phyloP scores from a whole-genome alignment of 64 coral and sea anemone genomes.

The Anthopleura sola region DNA sequence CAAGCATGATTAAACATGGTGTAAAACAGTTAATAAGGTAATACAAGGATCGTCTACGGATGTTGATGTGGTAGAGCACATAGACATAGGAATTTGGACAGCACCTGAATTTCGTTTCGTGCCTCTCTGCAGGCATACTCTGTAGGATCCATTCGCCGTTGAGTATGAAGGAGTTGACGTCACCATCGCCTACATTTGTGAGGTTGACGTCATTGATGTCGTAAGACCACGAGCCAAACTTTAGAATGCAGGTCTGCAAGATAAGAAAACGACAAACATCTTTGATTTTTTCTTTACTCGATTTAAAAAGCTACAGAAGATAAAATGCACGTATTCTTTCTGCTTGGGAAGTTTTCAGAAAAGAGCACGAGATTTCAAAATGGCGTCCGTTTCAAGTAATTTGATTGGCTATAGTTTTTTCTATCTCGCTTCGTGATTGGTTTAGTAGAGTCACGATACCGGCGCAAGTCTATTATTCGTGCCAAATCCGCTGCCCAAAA shows the following conservation, averaged over 20 bases:
- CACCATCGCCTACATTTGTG: slow-evolving; percentile 53
- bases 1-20: slow-evolving; percentile 87
- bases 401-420: too few species aligned
- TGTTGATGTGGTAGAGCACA: slow-evolving; percentile 76
- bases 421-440: too few species aligned
- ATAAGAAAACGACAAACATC: not conserved
- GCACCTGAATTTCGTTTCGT: slow-evolving; percentile 71
- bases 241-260: slow-evolving; percentile 60
- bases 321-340: too few species aligned
- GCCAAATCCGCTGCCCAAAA: too few species aligned
- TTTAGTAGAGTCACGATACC: too few species aligned
- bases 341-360: too few species aligned
- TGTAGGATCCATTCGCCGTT: slow-evolving; percentile 88
- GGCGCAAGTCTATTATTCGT: too few species aligned
- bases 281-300: too few species aligned
- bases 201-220: slow-evolving; percentile 68
- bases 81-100: slow-evolving; percentile 73
- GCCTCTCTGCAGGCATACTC: slow-evolving; percentile 71
- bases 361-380: too few species aligned
- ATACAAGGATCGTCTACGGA: slow-evolving; percentile 71
- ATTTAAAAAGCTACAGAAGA: too few species aligned
- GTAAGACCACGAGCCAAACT: slow-evolving; percentile 87
- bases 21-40: slow-evolving; percentile 86
- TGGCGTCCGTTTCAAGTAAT: too few species aligned
- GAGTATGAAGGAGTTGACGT: slow-evolving; percentile 68